Percentiles rank a stretch among this genome's conserved stretches.
Evolutionary conservation across 2,888 invertebrate species (phyloP).

Genomic region (Athetis lepigone): DNA sequence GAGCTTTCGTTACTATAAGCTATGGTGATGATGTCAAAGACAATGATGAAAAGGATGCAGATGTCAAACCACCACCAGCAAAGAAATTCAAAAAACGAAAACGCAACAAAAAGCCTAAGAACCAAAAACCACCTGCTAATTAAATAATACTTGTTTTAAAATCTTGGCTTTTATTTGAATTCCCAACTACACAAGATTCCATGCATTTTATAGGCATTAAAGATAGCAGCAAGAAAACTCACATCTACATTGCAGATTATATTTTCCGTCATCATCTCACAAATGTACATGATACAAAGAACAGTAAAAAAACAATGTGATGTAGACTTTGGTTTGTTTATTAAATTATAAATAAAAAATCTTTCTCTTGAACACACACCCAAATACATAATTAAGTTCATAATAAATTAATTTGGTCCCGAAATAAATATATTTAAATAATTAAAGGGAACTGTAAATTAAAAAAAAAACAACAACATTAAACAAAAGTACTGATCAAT

Average conservation of each 20-base stretch:
- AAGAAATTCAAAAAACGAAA: constrained; percentile 83
- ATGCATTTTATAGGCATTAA: constrained; percentile 40
- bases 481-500: constrained; percentile 88
- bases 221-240: constrained; percentile 70
- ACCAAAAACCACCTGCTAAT: constrained; percentile 47
- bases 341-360: constrained; percentile 89
- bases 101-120: constrained; percentile 77
- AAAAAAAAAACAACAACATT: constrained; percentile 84
- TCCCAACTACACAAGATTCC: constrained; percentile 21
- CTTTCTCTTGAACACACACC: constrained; percentile 87
- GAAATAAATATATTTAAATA: constrained; percentile 89
- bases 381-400: constrained; percentile 87
- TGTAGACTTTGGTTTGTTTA: constrained; percentile 90
- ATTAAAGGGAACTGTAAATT: constrained; percentile 83
- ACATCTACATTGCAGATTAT: constrained; percentile 80
- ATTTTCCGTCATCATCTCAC: constrained; percentile 79
- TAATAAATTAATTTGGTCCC: constrained; percentile 91
- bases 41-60: constrained; percentile 64
- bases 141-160: constrained; percentile 46
- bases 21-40: constrained; percentile 76
- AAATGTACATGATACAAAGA: constrained; percentile 80
- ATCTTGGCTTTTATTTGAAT: constrained; percentile 38
- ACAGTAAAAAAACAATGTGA: constrained; percentile 86
- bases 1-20: constrained; percentile 83
- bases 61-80: constrained; percentile 68